Conservation (phyloP, 2,888 invertebrate genomes). For the Antitype chi region DNA sequence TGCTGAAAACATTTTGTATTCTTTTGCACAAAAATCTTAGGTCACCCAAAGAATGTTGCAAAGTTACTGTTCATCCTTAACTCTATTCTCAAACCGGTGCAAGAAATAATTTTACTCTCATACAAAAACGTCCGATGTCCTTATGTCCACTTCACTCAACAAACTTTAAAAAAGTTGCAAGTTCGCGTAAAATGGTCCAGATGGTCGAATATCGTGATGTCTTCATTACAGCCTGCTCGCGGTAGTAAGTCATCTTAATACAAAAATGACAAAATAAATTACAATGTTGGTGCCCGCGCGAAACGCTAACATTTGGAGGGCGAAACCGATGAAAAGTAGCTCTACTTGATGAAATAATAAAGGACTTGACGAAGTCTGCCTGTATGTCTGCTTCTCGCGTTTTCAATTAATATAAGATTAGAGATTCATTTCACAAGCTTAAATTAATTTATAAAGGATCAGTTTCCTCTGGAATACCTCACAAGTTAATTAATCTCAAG, state of each 20-base stretch:
- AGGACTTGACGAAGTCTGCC: not conserved
- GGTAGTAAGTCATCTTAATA: constrained; percentile 73
- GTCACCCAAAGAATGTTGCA: not conserved
- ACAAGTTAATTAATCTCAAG: not conserved
- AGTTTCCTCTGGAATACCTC: not conserved
- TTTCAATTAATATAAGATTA: not conserved
- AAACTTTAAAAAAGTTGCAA: constrained; percentile 26
- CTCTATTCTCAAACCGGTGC: constrained; percentile 2
- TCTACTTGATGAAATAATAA: constrained; percentile 67
- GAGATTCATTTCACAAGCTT: not conserved
- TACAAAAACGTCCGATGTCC: not conserved
- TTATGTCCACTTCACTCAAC: not conserved
- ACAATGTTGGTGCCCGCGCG: constrained; percentile 70
- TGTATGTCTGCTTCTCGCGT: not conserved
- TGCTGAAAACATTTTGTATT: not conserved
- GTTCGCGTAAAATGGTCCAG: constrained; percentile 60
- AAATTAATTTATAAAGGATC: too few species aligned
- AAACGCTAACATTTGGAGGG: constrained; percentile 70
- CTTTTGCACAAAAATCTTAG: too few species aligned
- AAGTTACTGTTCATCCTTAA: not conserved
- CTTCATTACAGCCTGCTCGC: constrained; percentile 73
- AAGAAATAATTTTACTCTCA: not conserved
- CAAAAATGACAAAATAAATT: constrained; percentile 79
- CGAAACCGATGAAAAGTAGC: constrained; percentile 57
- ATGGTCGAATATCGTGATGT: constrained; percentile 73